These are phyloP conservation scores for Nansenia antarctica DNA, from an alignment of 2,113 vertebrate species.

Conservation along the genomic window DNA sequence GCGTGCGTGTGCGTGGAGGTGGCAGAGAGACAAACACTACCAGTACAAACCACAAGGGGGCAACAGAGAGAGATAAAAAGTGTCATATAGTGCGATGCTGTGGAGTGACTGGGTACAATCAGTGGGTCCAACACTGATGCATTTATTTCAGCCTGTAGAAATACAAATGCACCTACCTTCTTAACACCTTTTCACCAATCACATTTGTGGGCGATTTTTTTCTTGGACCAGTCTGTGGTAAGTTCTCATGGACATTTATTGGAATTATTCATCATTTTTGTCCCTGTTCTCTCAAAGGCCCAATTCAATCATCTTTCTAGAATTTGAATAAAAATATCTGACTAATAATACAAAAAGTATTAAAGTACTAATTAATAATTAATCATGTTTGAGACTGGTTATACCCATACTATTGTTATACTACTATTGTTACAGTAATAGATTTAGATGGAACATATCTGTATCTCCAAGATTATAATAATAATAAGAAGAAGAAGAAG, in stretches of 20 bases:
- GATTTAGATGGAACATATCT: not conserved
- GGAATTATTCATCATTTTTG: too few species aligned
- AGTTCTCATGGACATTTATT: not conserved
- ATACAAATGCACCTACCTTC: not conserved
- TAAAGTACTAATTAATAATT: too few species aligned
- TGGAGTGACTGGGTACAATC: conserved; percentile 39
- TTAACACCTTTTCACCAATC: conserved; percentile 17
- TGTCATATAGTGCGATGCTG: conserved; percentile 15
- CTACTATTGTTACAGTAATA: not conserved
- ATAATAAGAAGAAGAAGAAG: too few species aligned
- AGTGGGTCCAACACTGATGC: conserved; percentile 50
- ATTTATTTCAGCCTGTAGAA: conserved; percentile 41
- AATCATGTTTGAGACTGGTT: too few species aligned
- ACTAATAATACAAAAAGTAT: too few species aligned
- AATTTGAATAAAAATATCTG: too few species aligned
- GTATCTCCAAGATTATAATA: too few species aligned
- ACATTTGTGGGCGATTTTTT: conserved; percentile 24
- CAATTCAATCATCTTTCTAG: not conserved
- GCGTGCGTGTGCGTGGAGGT: not conserved
- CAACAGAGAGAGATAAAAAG: conserved; percentile 52
- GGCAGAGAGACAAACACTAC: conserved; percentile 27
- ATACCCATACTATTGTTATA: not conserved
- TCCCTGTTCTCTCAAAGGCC: not conserved
- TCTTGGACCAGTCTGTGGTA: conserved; percentile 4
- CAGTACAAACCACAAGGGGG: conserved; percentile 59